Evolutionary conservation across 2,888 invertebrate species (phyloP), one percentile per base, ranked within the genome.

Genomic region (Aspidiotus destructor): DNA sequence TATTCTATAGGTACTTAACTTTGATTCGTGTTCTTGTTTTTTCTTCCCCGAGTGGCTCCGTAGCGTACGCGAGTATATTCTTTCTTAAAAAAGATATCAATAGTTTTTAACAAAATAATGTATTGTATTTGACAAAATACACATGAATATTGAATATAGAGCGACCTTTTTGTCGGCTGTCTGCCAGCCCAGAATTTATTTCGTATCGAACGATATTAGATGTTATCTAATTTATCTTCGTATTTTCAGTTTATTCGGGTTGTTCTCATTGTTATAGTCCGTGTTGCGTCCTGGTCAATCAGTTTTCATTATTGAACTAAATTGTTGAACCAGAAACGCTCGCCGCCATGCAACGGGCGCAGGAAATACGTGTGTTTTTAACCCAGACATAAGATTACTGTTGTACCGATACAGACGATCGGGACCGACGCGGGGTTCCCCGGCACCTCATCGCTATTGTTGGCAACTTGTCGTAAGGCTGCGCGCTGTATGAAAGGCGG

Each of bases 141-240:
- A 42, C 65, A 65, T 65, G 65, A 65, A 65, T 65, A 65, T 65
- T 65, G 65, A 65, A 65, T 58, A 57, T 28, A 5, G 28, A 28
- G 64, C 11, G 17, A 44, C 48, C 58, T 58, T 65, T 58, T 57
- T 48, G 65, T 57, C 65, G 65, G 65, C 58, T 55, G 65, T 65
- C 65, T 65, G 65, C 65, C 42, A 17, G 57, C 41, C 57, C 17
- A 57, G 57, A 65, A 57, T 58, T 65, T 60, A 64, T 64, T 57
- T 64, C 57, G 64, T 64, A 64, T 64, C 41, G 55, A 41, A 57
- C 41, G 44, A 58, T 58, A 65, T 65, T 65, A 64, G 65, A 65
- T 65, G 65, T 65, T 65, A 65, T 65, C 65, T 65, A 65, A 65
- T 65, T 65, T 65, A 65, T 65, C 65, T 65, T 65, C 63, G 65